Conservation (phyloP, 2,888 invertebrate genomes). For the Dasysyrphus tricinctus region DNA sequence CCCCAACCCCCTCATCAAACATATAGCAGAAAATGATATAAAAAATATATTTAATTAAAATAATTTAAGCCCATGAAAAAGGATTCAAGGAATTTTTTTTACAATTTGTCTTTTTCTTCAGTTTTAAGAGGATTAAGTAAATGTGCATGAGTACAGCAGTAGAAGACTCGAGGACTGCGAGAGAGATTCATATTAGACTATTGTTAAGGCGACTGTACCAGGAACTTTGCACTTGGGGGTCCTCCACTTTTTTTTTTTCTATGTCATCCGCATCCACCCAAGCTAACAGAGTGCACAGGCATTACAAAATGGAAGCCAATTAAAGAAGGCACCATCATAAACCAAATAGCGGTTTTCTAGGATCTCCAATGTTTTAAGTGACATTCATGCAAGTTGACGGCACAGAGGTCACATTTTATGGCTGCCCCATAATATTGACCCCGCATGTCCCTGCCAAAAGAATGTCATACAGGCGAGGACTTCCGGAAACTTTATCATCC, state of each 20-base stretch:
- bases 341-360: constrained; percentile 50
- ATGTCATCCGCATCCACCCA: constrained; percentile 29
- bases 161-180: not conserved
- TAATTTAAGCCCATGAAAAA: constrained; percentile 60
- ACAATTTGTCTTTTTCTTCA: constrained; percentile 36
- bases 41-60: constrained; percentile 70
- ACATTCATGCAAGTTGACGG: constrained; percentile 59
- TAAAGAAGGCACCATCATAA: constrained; percentile 63
- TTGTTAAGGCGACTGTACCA: constrained; percentile 34
- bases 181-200: constrained; percentile 48
- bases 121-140: constrained; percentile 69
- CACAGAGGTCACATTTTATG: constrained; percentile 66
- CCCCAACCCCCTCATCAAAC: not conserved
- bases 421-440: constrained; percentile 59
- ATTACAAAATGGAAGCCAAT: constrained; percentile 64
- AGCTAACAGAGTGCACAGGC: constrained; percentile 18
- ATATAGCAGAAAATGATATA: constrained; percentile 16
- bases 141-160: constrained; percentile 37
- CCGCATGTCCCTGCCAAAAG: constrained; percentile 49
- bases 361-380: constrained; percentile 58
- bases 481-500: constrained; percentile 50
- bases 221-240: constrained; percentile 69
- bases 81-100: constrained; percentile 55
- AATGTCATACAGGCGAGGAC: constrained; percentile 18
- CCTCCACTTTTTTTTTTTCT: constrained; percentile 34